phyloP scores from a whole-genome alignment of 2,797 vertebrate species.

The Hippocampus kuda region DNA sequence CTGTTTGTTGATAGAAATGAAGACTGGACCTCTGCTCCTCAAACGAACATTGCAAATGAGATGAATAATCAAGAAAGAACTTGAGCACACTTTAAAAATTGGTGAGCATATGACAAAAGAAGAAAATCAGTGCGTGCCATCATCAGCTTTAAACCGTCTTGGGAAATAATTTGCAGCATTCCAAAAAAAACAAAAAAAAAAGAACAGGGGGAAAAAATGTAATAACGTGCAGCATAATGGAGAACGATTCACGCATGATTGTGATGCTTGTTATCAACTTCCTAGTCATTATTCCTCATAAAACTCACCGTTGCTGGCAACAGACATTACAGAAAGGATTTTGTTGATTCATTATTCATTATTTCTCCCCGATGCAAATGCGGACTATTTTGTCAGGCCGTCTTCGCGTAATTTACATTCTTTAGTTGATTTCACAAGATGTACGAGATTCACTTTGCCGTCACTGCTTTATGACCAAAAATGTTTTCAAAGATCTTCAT shows the following conservation, averaged over 20 bases:
- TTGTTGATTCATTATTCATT: conserved; percentile 5
- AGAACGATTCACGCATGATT: conserved; percentile 1
- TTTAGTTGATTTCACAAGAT: conserved; percentile 4
- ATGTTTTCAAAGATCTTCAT: conserved; percentile 6
- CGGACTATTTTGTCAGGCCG: conserved; percentile 4
- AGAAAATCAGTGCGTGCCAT: conserved; percentile 1
- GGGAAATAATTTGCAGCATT: conserved; percentile 1
- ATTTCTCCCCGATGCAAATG: background rate
- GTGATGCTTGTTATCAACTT: conserved; percentile 8
- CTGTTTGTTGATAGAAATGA: background rate
- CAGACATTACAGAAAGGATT: conserved; percentile 5
- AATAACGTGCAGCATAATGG: conserved; percentile 1
- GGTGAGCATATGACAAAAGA: conserved; percentile 1
- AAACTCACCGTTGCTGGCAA: conserved; percentile 3
- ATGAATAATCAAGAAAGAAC: background rate
- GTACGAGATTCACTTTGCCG: background rate
- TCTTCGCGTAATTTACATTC: conserved; percentile 1
- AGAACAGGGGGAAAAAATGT: background rate
- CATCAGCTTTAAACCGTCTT: background rate
- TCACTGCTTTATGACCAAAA: background rate
- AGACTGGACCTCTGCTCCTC: background rate
- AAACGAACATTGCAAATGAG: background rate
- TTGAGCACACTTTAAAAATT: background rate
- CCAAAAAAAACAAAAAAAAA: background rate
- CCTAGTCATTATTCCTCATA: conserved; percentile 8